Evolutionary conservation across 2,113 vertebrate genomes (phyloP).

Genomic region (Lathamus discolor): DNA sequence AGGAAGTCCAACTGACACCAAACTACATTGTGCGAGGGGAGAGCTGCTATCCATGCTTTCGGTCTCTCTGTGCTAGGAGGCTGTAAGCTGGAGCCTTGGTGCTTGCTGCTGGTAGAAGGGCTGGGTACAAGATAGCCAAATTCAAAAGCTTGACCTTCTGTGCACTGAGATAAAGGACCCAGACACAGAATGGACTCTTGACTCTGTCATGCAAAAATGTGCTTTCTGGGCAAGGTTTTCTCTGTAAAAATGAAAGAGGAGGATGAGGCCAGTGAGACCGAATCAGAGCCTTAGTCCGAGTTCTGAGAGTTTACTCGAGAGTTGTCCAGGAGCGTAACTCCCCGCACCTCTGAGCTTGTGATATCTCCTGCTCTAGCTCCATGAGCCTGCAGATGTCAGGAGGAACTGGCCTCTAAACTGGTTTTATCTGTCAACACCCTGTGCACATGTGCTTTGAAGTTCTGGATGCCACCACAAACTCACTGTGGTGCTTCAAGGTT

Average conservation of each 20-base stretch:
- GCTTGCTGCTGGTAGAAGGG: neutral
- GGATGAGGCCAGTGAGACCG: neutral
- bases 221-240: neutral
- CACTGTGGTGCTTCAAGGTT: neutral
- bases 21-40: rapidly evolving
- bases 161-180: neutral
- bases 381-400: neutral
- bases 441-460: neutral
- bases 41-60: rapidly evolving
- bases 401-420: neutral
- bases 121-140: neutral
- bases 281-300: neutral
- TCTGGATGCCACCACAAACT: neutral
- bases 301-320: neutral
- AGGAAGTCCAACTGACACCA: neutral
- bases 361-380: neutral
- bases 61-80: neutral
- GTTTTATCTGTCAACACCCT: neutral
- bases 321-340: neutral
- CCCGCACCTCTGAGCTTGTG: neutral
- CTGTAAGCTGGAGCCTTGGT: neutral
- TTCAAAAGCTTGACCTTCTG: neutral
- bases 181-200: neutral
- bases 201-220: neutral
- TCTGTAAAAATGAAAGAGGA: neutral